phyloP scores from a whole-genome alignment of 2,113 vertebrate species.

The Sialia sialis region DNA sequence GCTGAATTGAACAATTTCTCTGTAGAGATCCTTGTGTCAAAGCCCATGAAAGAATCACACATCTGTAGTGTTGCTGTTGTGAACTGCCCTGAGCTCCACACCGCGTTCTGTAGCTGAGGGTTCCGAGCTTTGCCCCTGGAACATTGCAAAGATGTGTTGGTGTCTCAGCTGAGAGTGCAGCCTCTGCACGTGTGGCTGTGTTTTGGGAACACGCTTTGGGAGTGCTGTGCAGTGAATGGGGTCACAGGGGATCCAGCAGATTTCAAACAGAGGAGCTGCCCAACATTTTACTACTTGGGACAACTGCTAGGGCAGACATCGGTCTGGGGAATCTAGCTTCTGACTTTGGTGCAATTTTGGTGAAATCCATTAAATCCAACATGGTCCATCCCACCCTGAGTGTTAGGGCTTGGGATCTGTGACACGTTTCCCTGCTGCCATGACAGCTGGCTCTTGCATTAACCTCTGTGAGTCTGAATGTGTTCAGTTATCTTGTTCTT shows the following conservation, averaged over 20 bases:
- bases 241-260: background rate
- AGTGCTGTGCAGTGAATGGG: background rate
- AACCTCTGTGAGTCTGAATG: background rate
- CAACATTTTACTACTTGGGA: accelerated
- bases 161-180: background rate
- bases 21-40: background rate
- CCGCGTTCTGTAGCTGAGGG: accelerated
- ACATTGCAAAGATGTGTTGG: accelerated
- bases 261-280: background rate
- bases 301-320: background rate
- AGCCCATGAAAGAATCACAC: background rate
- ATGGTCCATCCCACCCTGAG: background rate
- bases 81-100: accelerated
- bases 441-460: background rate
- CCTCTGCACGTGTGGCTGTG: accelerated
- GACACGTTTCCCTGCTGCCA: background rate
- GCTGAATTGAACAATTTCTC: background rate
- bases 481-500: background rate
- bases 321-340: background rate
- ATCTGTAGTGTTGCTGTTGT: background rate
- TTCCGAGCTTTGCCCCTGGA: background rate
- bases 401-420: background rate
- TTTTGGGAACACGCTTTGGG: background rate
- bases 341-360: accelerated
- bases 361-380: background rate